These are phyloP conservation scores for Suncus etruscus DNA, from an alignment of 2,113 vertebrate genomes.

Conservation along the genomic window DNA sequence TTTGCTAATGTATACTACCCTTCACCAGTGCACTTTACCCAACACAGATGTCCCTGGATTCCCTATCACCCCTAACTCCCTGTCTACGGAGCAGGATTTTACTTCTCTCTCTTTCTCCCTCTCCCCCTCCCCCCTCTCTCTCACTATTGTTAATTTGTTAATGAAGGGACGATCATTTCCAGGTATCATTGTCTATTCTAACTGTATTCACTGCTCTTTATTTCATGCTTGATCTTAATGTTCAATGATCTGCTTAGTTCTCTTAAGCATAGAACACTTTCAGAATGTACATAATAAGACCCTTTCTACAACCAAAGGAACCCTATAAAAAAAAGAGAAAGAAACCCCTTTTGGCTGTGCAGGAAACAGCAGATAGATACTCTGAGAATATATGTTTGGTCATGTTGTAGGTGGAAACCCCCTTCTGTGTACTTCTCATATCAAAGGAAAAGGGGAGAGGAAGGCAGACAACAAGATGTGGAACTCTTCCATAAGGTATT, in stretches of 20 bases:
- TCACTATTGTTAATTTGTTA: too few relatives aligned
- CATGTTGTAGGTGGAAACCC: constrained; percentile 53
- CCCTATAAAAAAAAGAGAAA: constrained; percentile 30
- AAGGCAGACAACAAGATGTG: background rate
- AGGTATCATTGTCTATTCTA: too few relatives aligned
- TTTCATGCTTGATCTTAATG: background rate
- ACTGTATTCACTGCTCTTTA: too few relatives aligned
- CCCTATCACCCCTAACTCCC: too few relatives aligned
- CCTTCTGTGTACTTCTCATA: background rate
- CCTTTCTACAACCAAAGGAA: constrained; percentile 39
- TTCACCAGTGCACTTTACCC: too few relatives aligned
- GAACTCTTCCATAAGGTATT: constrained; percentile 44
- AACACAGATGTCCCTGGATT: too few relatives aligned
- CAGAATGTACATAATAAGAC: constrained; percentile 19
- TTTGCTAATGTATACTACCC: background rate
- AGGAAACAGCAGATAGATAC: constrained; percentile 31
- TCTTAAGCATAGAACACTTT: background rate
- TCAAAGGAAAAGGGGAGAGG: constrained; percentile 39
- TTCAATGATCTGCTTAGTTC: background rate
- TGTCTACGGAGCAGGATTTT: background rate
- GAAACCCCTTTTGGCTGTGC: background rate
- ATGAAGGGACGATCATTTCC: too few relatives aligned
- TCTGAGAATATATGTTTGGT: background rate
- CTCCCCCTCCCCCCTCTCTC: too few relatives aligned
- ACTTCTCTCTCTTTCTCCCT: too few relatives aligned